Percentiles rank a stretch among this genome's conserved stretches.
Conservation (phyloP, 2,888 invertebrate genomes). For the Nephrotoma flavescens region DNA sequence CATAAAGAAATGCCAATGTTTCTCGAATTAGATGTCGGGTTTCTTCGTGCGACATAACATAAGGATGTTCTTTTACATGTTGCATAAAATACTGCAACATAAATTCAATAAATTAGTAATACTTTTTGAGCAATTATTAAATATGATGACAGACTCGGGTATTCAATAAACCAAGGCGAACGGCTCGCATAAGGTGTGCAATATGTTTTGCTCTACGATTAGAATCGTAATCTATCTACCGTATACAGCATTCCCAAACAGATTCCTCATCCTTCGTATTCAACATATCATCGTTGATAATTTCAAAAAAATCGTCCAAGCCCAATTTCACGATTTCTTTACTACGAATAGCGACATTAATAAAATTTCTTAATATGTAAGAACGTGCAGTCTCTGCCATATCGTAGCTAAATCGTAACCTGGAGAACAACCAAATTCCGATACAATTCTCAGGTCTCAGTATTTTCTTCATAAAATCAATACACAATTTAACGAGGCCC, state of each 20-base stretch:
- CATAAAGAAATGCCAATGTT: conserved; percentile 80
- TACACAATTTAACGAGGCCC: conserved; percentile 67
- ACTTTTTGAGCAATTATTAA: background rate
- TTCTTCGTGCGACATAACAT: conserved; percentile 66
- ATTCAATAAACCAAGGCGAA: conserved; percentile 68
- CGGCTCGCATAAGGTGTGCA: conserved; percentile 62
- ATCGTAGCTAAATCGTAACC: conserved; percentile 54
- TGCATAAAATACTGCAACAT: conserved; percentile 69
- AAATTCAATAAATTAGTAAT: background rate
- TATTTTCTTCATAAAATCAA: conserved; percentile 52
- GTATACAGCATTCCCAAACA: conserved; percentile 72
- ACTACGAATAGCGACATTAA: conserved; percentile 54
- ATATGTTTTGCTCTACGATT: conserved; percentile 57
- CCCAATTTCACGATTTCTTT: conserved; percentile 58
- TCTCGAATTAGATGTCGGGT: conserved; percentile 82
- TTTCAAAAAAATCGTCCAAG: conserved; percentile 55
- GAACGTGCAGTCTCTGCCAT: conserved; percentile 41
- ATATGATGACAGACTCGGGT: conserved; percentile 39
- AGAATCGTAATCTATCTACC: conserved; percentile 74
- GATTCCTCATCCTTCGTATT: conserved; percentile 78
- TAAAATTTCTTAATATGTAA: conserved; percentile 63
- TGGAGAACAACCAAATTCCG: conserved; percentile 73
- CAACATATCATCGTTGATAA: conserved; percentile 69
- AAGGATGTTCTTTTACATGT: conserved; percentile 75
- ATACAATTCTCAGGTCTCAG: conserved; percentile 68